Evolutionary conservation across 2,797 vertebrate species (phyloP).

Genomic region (Galagoides demidoff): DNA sequence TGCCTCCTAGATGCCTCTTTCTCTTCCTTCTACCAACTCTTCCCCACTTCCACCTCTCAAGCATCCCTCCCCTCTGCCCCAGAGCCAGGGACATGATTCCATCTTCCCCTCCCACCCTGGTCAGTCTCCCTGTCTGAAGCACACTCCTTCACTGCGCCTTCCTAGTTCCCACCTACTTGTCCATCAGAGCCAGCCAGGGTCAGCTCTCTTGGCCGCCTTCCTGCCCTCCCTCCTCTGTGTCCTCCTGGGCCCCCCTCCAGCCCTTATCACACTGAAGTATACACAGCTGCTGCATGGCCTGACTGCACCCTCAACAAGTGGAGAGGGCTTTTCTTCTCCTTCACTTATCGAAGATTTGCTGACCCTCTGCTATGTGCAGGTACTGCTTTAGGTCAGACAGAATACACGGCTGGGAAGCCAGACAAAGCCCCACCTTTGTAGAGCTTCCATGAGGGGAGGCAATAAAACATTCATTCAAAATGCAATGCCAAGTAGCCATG

Average conservation of each 20-base stretch:
- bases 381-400: background rate
- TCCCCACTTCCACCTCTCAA: background rate
- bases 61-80: background rate
- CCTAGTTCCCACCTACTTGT: background rate
- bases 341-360: background rate
- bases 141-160: background rate
- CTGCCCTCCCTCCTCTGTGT: background rate
- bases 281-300: too few relatives aligned
- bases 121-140: background rate
- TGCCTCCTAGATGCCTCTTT: background rate
- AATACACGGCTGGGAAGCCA: background rate
- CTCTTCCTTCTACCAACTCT: background rate
- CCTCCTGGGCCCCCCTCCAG: background rate
- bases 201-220: background rate
- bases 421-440: too few relatives aligned
- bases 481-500: background rate
- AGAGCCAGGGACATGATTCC: fast-evolving
- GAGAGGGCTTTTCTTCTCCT: background rate
- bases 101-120: background rate
- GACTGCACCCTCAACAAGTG: too few relatives aligned
- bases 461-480: background rate
- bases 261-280: too few relatives aligned
- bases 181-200: background rate
- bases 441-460: background rate
- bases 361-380: background rate